Evolutionary conservation across 2,888 invertebrate species (phyloP), one percentile per base, ranked within the genome.

Genomic region (Frankliniella fusca): DNA sequence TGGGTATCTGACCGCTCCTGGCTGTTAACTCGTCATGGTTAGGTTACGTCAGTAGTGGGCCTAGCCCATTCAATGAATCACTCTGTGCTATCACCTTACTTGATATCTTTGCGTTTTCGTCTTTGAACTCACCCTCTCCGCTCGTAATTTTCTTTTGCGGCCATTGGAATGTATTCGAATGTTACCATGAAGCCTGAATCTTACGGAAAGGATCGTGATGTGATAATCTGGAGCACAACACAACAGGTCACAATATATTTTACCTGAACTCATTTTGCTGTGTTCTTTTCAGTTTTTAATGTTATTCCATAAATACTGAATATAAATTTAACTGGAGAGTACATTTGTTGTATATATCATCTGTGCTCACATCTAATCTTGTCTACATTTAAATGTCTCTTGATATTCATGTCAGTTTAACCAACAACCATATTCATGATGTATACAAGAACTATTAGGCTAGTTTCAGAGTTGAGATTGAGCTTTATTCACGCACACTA

Each of bases 21-120:
- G 54, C 5, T 54, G 54, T 20, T 54, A 20, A 15, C 12, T 11
- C 12, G 9, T 23, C 70, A 70, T 11, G 70, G 70, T 76, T 76
- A 76, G 1, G 70, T 76, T 76, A 76, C 70, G 70, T 23, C 23
- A 76, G 70, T 70, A 11, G 7, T 23, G 23, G 70, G 70, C 70
- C 70, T 76, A 76, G 70, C 70, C 70, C 70, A 38, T 76, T 12
- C 27, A 27, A 27, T 76, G 70, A 76, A 27, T 76, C 70, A 76
- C 38, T 3, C 27, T 76, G 27, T 76, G 70, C 27, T 76, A 76
- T 76, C 70, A 76, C 27, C 38, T 38, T 38, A 38, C 5, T 38
- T 38, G 38, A 38, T 38, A 38, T 38, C 38, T 38, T 3, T 5
- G 3, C 38, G 38, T 20, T 54, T 20, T 54, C 12, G 54, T 20